Base-by-base conservation (phyloP, 2,113 vertebrate species). In the Heterocephalus glaber region DNA sequence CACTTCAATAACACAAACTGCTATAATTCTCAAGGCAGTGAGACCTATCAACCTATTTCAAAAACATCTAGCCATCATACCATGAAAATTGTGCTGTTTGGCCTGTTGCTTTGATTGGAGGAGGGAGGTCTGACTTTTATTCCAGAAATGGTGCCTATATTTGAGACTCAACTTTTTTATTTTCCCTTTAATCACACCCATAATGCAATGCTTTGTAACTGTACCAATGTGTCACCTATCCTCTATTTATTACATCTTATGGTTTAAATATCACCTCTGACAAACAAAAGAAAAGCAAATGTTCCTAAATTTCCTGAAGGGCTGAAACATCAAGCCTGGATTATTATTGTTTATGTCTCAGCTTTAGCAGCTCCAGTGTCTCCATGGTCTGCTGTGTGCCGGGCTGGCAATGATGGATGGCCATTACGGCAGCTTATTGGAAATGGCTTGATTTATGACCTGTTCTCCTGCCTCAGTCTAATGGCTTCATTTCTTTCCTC, bases 381-480 rank as follows among this genome's bases (percentile, higher is more conserved):
- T 99, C 99, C 98, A 97, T 98, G 99, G 99, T 99, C 99, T 98
- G 99, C 98, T 98, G 99, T 99, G 98, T 98, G 98, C 98, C 77
- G 98, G 98, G 98, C 98, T 99, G 98, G 98, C 98, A 99, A 98
- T 99, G 99, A 99, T 99, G 99, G 99, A 99, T 99, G 99, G 99
- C 99, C 99, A 99, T 99, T 99, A 99, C 99, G 98, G 99, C 99
- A 99, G 99, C 99, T 99, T 99, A 99, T 99, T 99, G 99, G 99
- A 99, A 99, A 99, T 99, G 99, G 99, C 99, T 99, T 99, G 99
- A 99, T 99, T 99, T 99, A 99, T 99, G 99, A 99, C 98, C 99
- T 98, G 98, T 98, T 99, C 99, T 99, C 98, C 99, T 98, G 99
- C 99, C 99, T 99, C 99, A 99, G 99, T 98, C 99, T 99, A 99